Evolutionary conservation across 2,888 invertebrate genomes (phyloP), one percentile per base, ranked within the genome.

Genomic region (Lissonota sp.): DNA sequence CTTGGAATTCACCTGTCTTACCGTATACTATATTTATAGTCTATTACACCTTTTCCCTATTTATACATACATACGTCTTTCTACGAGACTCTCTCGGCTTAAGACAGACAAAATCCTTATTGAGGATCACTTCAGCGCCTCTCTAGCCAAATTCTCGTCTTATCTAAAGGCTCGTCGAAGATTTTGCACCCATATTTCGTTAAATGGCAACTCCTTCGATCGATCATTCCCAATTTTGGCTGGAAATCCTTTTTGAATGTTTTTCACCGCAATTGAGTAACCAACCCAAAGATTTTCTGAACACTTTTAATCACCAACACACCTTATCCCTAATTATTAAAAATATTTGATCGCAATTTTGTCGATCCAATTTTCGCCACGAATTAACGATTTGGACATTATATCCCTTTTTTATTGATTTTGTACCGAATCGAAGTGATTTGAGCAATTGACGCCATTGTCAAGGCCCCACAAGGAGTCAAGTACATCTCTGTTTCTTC

Each of bases 1-100:
- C 86, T 82, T 79, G 87, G 86, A 87, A 88, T 86, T 86, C 86
- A 86, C 86, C 85, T 82, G 88, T 84, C 85, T 85, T 78, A 63
- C 84, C 87, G 83, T 86, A 86, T 81, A 57, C 49, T 57, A 53
- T 66, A 79, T 63, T 39, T 49, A 53, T 66, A 55, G 60, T 77
- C 39, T 69, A 71, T 73, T 71, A 73, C 26, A 26, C 60, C 72
- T 64, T 62, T 69, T 72, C 64, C 74, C 42, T 58, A 55, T 70
- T 49, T 26, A 26, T 26, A 26, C 26, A 26, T 2, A 26, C 26
- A 26, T 26, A 26, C 26, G 26, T 12, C 46, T 55, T 63, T 53
- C 42, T 16, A 49, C 71, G 67, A 71, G 70, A 76, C 72, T 12
- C 14, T 6, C 16, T 37, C 49, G 14, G 44, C 49, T 63, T 62